Base-by-base conservation (phyloP, 2,113 vertebrate genomes). In the Xiphorhynchus elegans region DNA sequence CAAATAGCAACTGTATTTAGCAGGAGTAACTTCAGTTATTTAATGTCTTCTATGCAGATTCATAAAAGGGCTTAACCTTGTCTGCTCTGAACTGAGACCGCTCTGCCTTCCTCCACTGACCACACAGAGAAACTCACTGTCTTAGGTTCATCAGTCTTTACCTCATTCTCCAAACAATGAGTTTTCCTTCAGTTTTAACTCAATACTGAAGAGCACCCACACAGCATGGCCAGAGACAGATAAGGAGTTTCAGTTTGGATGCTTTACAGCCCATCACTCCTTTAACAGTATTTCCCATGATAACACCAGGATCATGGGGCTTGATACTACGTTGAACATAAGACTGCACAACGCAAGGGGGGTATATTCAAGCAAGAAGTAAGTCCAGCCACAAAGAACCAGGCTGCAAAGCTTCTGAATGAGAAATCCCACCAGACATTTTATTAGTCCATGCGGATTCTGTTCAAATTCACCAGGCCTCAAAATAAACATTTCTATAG, bases 111-210 rank as follows among this genome's bases (percentile, higher is more conserved):
- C 56, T 75, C 44, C 44, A n/a, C 26, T 47, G 63, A 58, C 44
- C 46, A 31, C 19, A 31, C 0, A 0, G 35, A 79, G 53, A 44
- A 89, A 84, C 19, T 26, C 12, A 0, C 5, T 31, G 15, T 21
- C 44, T 66, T n/a, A 15, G 16, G 50, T 53, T 60, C 29, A 60
- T 56, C 47, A 56, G 35, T 24, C 58, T 77, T 77, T 17, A 44
- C 10, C 23, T 39, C 35, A 47, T 82, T 39, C 70, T 87, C 53
- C 76, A 82, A 29, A 79, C 13, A 53, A 11, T 44, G 42, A 24
- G 24, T 35, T 28, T 60, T 84, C 46, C 33, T 76, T 76, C 26
- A 28, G 23, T 33, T 70, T 70, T 73, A 52, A n/a, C 77, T 89
- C 42, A 63, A 7, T 40, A 77, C 25, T 25, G 37, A 67, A 53